A percentile compares a stretch with the other conserved stretches of the same genome.
Conservation (phyloP, 2,113 vertebrate species). For the Athene cunicularia region DNA sequence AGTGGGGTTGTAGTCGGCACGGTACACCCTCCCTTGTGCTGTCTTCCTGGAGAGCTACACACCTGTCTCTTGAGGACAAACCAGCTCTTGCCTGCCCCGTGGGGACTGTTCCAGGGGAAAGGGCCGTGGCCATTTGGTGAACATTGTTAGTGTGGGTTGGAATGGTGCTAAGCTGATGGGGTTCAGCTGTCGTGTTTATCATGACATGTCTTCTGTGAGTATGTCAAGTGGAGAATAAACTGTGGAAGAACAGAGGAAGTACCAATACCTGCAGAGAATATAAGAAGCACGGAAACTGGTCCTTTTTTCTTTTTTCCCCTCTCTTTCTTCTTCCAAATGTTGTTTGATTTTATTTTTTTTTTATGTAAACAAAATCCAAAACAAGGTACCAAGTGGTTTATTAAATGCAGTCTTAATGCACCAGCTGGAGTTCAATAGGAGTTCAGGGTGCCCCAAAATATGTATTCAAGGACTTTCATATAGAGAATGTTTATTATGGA, state of each 20-base stretch:
- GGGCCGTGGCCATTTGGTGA: rapidly evolving
- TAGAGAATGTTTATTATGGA: not conserved
- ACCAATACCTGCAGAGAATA: not conserved
- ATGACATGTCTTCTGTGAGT: not conserved
- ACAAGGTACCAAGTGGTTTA: not conserved
- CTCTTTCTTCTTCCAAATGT: not conserved
- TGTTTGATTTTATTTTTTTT: not conserved
- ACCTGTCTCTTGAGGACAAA: rapidly evolving
- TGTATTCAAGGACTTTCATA: not conserved
- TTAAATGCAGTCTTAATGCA: not conserved
- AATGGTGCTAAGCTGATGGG: not conserved
- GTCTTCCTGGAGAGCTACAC: not conserved
- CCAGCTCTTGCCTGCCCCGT: not conserved
- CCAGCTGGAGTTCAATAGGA: not conserved
- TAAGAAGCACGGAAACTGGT: not conserved
- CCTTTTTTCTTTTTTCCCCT: not conserved
- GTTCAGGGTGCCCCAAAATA: not conserved
- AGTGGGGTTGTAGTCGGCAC: rapidly evolving
- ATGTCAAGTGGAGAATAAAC: not conserved
- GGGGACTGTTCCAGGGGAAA: not conserved
- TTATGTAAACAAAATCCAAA: not conserved
- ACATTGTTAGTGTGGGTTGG: not conserved
- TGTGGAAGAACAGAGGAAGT: not conserved
- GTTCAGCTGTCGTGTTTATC: not conserved
- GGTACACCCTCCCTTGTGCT: not conserved